phyloP scores from a whole-genome alignment of 2,113 vertebrate genomes.

The Narcine bancroftii region DNA sequence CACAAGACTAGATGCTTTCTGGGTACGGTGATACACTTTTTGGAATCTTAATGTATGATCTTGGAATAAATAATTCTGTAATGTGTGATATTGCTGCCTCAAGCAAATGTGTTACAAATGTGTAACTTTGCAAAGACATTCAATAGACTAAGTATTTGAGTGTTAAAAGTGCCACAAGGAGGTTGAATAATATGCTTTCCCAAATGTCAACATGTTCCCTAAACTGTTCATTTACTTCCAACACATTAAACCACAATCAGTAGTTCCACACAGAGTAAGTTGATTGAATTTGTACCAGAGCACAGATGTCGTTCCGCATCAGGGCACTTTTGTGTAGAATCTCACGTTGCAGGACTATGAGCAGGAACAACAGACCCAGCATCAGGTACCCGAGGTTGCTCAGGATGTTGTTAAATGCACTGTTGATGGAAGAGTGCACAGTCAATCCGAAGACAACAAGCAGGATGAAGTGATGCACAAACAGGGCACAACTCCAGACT shows the following conservation, averaged over 20 bases:
- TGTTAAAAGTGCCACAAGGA: not conserved
- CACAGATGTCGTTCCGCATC: slow-evolving; percentile 60
- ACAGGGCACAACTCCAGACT: no score
- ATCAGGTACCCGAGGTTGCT: slow-evolving; percentile 93
- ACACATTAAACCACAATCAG: not conserved
- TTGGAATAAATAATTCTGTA: no score
- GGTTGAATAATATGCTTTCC: no score
- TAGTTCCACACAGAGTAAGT: not conserved
- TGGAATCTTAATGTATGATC: no score
- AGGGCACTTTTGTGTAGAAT: slow-evolving; percentile 77
- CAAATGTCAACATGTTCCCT: no score
- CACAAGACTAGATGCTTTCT: no score
- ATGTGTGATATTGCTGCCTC: no score
- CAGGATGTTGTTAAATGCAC: slow-evolving; percentile 96
- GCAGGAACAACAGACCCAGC: slow-evolving; percentile 86
- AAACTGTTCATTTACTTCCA: not conserved
- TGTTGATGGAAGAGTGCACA: slow-evolving; percentile 42
- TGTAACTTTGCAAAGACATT: not conserved
- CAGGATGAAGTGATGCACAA: not conserved
- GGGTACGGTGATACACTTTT: no score
- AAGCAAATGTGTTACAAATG: no score
- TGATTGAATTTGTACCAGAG: slow-evolving; percentile 58
- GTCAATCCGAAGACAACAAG: not conserved
- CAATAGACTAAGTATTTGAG: not conserved
- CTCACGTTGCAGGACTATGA: slow-evolving; percentile 84